phyloP scores from a whole-genome alignment of 2,113 vertebrate species.

The Aviceda subcristata region DNA sequence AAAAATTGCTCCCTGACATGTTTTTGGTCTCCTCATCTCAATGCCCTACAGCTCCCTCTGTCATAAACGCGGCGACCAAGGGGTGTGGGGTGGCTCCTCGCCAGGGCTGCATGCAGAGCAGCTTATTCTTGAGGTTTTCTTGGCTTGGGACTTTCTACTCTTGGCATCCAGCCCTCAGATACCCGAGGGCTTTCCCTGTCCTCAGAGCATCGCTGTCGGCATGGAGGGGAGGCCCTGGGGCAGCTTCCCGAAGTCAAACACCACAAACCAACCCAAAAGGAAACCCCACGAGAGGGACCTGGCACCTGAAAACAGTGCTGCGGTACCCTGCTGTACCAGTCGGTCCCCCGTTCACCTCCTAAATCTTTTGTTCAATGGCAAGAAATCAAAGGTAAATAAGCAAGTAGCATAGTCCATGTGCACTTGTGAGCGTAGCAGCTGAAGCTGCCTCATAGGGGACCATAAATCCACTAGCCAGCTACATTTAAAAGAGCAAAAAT shows the following conservation, averaged over 20 bases:
- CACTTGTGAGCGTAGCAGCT: background rate
- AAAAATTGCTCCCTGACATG: background rate
- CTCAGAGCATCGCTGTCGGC: background rate
- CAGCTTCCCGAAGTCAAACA: background rate
- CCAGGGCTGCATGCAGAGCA: background rate
- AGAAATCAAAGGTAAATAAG: background rate
- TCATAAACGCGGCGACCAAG: background rate
- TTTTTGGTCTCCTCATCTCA: background rate
- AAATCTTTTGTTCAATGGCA: background rate
- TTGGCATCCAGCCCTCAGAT: background rate
- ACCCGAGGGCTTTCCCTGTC: background rate
- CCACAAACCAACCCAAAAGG: fast-evolving
- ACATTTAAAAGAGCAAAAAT: background rate
- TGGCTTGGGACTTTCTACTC: background rate
- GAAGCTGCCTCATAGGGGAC: background rate
- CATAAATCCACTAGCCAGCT: background rate
- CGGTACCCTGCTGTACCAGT: background rate
- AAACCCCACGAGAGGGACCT: background rate
- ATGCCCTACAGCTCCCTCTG: background rate
- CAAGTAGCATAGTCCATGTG: background rate
- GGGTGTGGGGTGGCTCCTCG: fast-evolving
- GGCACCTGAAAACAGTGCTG: background rate
- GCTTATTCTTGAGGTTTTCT: background rate
- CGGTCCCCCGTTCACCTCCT: background rate
- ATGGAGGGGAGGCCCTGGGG: background rate